Evolutionary conservation across 2,888 invertebrate genomes (phyloP).

Genomic region (Camptogramma bilineatum): DNA sequence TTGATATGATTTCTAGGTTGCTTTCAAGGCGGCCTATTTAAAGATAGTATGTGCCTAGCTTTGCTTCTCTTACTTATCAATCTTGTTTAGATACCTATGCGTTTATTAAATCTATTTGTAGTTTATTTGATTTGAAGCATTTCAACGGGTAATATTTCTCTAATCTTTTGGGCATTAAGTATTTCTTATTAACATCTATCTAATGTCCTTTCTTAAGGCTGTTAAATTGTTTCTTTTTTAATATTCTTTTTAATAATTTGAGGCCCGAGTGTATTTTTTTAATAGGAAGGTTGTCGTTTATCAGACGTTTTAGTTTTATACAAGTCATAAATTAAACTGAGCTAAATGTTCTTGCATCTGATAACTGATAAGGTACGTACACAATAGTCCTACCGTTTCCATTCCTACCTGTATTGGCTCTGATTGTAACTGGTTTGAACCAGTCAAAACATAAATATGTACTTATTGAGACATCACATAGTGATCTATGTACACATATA

Average conservation of each 20-base stretch:
- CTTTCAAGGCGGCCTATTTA: conserved; percentile 26
- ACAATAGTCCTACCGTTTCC: conserved; percentile 20
- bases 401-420: conserved; percentile 11
- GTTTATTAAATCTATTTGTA: not conserved
- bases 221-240: not conserved
- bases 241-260: not conserved
- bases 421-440: conserved; percentile 21
- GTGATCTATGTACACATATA: too few relatives aligned
- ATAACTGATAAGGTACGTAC: conserved; percentile 11
- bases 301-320: not conserved
- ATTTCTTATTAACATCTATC: not conserved
- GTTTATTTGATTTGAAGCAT: not conserved
- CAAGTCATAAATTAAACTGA: conserved; percentile 7
- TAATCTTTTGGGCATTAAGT: not conserved
- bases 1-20: conserved; percentile 32
- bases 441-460: conserved; percentile 25
- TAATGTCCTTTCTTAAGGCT: not conserved
- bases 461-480: conserved; percentile 6
- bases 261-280: not conserved
- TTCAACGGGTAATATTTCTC: not conserved
- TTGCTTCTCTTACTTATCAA: conserved; percentile 3
- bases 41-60: conserved; percentile 6
- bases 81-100: not conserved
- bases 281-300: not conserved
- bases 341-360: conserved; percentile 15